A percentile compares a stretch with the other conserved stretches of the same genome.
Evolutionary conservation across 2,888 invertebrate species (phyloP).

Genomic region (Stomorhina lunata): DNA sequence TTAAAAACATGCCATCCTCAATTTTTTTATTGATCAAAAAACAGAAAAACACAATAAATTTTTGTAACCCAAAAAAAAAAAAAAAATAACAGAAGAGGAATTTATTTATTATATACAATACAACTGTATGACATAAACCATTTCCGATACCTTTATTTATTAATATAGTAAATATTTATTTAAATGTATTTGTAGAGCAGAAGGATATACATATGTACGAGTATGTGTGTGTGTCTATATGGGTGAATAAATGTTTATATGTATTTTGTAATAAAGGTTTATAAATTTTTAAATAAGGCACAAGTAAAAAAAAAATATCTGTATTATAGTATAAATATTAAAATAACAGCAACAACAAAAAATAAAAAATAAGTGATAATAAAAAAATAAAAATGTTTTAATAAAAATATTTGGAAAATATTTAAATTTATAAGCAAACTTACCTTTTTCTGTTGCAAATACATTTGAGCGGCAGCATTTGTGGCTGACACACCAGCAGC

Average conservation of each 20-base stretch:
- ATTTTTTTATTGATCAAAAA: slow-evolving; percentile 15
- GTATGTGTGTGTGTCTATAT: slow-evolving; percentile 30
- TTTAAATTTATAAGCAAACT: slow-evolving; percentile 65
- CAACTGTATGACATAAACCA: slow-evolving; percentile 60
- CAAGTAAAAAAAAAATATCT: slow-evolving; percentile 15
- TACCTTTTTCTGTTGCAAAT: slow-evolving; percentile 79
- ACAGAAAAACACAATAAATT: slow-evolving; percentile 54
- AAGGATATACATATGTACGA: slow-evolving; percentile 2
- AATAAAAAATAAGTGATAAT: slow-evolving; percentile 37
- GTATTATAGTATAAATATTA: slow-evolving; percentile 30
- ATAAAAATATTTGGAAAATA: slow-evolving; percentile 41
- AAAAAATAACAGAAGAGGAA: not conserved
- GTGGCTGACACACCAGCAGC: slow-evolving; percentile 66
- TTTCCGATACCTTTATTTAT: slow-evolving; percentile 48
- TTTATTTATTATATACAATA: too few species aligned
- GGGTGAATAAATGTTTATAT: slow-evolving; percentile 19
- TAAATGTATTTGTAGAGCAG: slow-evolving; percentile 20
- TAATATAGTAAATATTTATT: slow-evolving; percentile 4
- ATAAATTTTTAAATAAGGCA: slow-evolving; percentile 20
- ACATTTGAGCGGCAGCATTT: slow-evolving; percentile 74
- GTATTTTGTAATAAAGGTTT: too few species aligned
- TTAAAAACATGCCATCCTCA: slow-evolving; percentile 59
- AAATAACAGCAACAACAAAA: slow-evolving; percentile 21
- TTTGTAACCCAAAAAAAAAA: slow-evolving; percentile 32
- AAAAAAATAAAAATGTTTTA: not conserved